phyloP scores from a whole-genome alignment of 2,797 vertebrate species.

The Spheniscus humboldti region DNA sequence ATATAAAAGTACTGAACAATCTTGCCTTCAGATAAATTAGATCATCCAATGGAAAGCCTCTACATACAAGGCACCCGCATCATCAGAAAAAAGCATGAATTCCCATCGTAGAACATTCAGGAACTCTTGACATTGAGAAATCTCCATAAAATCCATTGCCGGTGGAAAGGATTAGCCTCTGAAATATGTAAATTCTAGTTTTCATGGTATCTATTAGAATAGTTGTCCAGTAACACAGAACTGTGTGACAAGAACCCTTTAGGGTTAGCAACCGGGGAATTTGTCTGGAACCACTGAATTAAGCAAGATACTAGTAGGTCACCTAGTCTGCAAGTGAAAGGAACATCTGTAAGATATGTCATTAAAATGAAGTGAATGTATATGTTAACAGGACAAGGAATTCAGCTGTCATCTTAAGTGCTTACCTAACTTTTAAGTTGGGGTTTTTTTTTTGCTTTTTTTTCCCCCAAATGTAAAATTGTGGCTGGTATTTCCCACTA shows the following conservation, averaged over 20 bases:
- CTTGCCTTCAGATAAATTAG: neutral
- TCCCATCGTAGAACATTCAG: neutral
- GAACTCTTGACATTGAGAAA: neutral
- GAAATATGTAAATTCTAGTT: neutral
- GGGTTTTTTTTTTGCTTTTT: no score
- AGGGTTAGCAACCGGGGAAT: neutral
- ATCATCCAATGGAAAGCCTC: neutral
- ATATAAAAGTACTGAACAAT: neutral
- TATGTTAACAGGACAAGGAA: neutral
- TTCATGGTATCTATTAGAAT: neutral
- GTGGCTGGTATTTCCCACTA: neutral
- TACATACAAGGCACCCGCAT: neutral
- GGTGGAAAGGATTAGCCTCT: neutral
- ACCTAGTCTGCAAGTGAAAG: neutral
- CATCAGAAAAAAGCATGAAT: neutral
- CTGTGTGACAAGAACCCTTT: neutral
- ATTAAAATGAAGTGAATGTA: neutral
- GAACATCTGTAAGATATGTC: neutral
- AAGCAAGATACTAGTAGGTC: neutral
- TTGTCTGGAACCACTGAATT: neutral
- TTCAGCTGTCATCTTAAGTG: neutral
- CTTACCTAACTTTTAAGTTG: neutral
- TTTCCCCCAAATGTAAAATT: neutral
- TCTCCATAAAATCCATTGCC: neutral
- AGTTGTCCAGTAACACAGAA: neutral